Percentiles rank a stretch among this genome's conserved stretches.
phyloP scores from a whole-genome alignment of 2,113 vertebrate species.

The Eurystomus gularis region DNA sequence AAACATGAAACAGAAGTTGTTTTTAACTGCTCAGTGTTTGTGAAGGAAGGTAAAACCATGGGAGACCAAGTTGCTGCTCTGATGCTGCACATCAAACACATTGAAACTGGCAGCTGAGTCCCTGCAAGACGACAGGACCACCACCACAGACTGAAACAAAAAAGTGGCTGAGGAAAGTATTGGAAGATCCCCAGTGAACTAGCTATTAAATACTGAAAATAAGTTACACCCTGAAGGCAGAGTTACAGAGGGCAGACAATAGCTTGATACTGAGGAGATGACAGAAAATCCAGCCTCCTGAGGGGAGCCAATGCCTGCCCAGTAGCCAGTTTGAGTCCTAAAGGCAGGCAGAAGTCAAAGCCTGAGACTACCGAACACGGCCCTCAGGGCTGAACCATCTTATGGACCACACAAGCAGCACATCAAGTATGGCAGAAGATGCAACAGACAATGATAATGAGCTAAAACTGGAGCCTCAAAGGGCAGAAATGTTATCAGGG shows the following conservation, averaged over 20 bases:
- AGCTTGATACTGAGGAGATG: neutral
- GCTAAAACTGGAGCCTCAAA: neutral
- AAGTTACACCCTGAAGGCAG: neutral
- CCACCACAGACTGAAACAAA: neutral
- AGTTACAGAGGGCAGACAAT: neutral
- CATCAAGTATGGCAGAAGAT: neutral
- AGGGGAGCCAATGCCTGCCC: neutral
- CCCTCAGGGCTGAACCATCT: rapidly evolving
- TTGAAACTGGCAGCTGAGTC: neutral
- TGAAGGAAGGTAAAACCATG: neutral
- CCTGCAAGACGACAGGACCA: neutral
- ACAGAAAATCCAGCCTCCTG: neutral
- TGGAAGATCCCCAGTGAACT: neutral
- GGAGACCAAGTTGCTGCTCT: neutral
- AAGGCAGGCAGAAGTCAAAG: neutral
- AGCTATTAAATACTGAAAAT: neutral
- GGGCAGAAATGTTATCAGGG: neutral
- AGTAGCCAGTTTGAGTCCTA: neutral
- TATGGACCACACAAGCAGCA: neutral
- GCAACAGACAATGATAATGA: neutral
- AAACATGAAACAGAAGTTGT: neutral
- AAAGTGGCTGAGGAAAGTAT: neutral
- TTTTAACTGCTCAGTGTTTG: neutral
- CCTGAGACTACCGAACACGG: neutral
- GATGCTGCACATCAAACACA: neutral